Evolutionary conservation across 1,140 invertebrate species (phyloP).

Genomic region (Pseudomyrmex gracilis): DNA sequence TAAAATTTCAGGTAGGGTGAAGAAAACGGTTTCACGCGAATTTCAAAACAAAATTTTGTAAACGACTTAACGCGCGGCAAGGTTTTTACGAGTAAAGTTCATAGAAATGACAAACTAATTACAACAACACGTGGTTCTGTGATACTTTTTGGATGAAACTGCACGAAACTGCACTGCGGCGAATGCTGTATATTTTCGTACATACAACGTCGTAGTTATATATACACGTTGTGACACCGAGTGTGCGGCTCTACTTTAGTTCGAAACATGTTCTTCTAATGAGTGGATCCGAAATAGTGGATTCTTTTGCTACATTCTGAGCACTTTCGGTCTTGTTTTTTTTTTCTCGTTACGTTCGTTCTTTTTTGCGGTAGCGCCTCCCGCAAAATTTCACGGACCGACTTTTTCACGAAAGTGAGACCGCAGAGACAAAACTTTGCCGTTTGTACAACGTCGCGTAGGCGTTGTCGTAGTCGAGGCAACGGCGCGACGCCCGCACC

Average conservation of each 20-base stretch:
- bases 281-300: constrained; percentile 29
- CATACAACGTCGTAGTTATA: background rate
- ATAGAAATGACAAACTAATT: no score
- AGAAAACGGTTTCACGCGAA: no score
- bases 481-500: constrained; percentile 16
- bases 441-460: constrained; percentile 1
- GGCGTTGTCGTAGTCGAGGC: constrained; percentile 3
- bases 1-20: no score
- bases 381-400: constrained; percentile 20
- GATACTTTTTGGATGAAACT: background rate
- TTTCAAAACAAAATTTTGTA: no score
- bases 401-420: background rate
- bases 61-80: no score
- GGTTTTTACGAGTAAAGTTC: no score
- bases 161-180: background rate
- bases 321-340: constrained; percentile 46
- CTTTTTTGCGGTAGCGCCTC: background rate
- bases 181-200: constrained; percentile 1
- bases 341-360: background rate
- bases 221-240: background rate
- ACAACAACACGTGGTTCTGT: background rate
- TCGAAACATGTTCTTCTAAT: constrained; percentile 37
- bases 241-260: background rate
- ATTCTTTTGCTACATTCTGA: constrained; percentile 1
- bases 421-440: constrained; percentile 56